Base-by-base conservation (phyloP, 2,113 vertebrate species). In the Pelmatolapia mariae region DNA sequence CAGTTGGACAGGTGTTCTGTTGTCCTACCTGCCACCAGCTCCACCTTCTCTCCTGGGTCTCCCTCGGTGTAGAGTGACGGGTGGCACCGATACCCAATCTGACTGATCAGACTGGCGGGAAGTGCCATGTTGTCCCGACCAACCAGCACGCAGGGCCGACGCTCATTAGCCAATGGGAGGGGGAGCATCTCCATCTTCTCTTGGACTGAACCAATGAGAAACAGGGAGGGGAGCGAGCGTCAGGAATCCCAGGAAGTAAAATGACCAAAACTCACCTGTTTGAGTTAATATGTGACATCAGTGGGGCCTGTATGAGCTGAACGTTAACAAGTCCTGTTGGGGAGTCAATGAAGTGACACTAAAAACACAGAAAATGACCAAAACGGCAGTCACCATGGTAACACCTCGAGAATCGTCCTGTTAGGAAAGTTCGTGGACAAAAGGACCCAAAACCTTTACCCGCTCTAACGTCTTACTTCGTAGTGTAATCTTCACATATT, bases 81-180 rank as follows among this genome's bases (percentile, higher is more conserved):
- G 93, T 99, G 98, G 94, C 98, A 99, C n/a, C 98, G 97, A 79
- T 99, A 99, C 0, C 98, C 98, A 0, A 99, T 99, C 91, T 99
- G 98, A 89, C 98, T 99, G 96, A 99, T 98, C 54, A 99, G 97
- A 71, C 98, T 99, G 89, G 98, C 98, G 0, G 98, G 98, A 16
- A 99, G 97, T 0, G 98, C 98, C 73, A 99, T 98, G 13, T 99
- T 96, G 85, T 99, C 98, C 0, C 98, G 97, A 6, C 98, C 98
- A 87, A 99, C 98, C 89, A 99, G 97, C 15, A 99, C 98, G 0
- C 98, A 99, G 68, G 98, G 98, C 7, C 98, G 98, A 59, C 97
- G 98, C 93, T 99, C 98, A 4, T 95, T 95, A 33, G 95, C 95
- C 93, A 98, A 86, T 0, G 98, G 98, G 24, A 95, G 90, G 16